Base-by-base conservation (phyloP, 2,888 invertebrate species). In the Tiliacea aurago region DNA sequence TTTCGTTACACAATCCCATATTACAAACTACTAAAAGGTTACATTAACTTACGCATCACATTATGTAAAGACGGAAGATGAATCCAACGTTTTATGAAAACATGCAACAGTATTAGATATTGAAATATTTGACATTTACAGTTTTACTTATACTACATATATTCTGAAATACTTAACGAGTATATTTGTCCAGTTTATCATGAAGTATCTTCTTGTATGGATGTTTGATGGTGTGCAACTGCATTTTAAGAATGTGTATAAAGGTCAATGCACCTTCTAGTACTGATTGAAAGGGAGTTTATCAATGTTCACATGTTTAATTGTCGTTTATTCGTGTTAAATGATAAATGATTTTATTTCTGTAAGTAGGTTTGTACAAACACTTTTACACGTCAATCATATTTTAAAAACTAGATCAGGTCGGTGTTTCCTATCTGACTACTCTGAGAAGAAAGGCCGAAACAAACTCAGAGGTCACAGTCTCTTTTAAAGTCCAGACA, bases 31-130 rank as follows among this genome's bases (percentile, higher is more conserved):
- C 20, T 62, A 71, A 80, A 63, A 84, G 74, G 84, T 74, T 62
- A 70, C 20, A 73, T 67, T 56, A 63, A 47, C 41, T 72, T 81
- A 82, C 66, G 61, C 58, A 55, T 78, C 51, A 43, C 23, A 71
- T 80, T 83, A 83, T 69, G 73, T 70, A 83, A 80, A 62, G 56
- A 64, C 70, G 75, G 71, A 83, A 77, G 49, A 71, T 76, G 49
- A 47, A 11, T 41, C 1, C 5, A 53, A 43, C 18, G 28, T 53
- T 78, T 73, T 69, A 73, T 73, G 58, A 53, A 66, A 80, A 55
- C 33, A 62, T 56, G 71, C 49, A 72, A 67, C n/a, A 13, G 18
- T 62, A 55, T 49, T 47, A 63, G 43, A 67, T 61, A 78, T 68
- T 65, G 33, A 62, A 56, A 72, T 28, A 1, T 58, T 68, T 84